phyloP scores from a whole-genome alignment of 2,888 invertebrate species.

The Thymelicus lineola region DNA sequence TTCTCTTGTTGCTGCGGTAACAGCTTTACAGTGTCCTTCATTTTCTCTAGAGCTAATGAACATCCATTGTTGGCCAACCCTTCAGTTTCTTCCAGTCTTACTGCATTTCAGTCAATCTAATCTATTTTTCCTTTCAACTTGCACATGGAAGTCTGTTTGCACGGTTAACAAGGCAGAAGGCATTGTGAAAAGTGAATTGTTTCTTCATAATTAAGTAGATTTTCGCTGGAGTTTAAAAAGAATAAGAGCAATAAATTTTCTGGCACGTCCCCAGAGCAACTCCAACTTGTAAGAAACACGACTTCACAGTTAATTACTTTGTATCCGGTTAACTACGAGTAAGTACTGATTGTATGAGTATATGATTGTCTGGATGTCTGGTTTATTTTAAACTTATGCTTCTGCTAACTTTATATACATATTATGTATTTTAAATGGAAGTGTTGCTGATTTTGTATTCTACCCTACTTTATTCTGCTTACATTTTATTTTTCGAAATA shows the following conservation, averaged over 20 bases:
- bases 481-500: no score
- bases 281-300: conserved; percentile 61
- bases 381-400: conserved; percentile 24
- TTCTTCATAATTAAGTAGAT: conserved; percentile 54
- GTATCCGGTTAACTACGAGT: conserved; percentile 70
- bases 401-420: no score
- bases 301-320: conserved; percentile 72
- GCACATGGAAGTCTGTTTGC: conserved; percentile 34
- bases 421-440: no score
- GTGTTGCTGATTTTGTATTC: no score
- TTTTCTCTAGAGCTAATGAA: conserved; percentile 34
- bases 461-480: no score
- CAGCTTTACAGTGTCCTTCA: conserved; percentile 22
- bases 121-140: conserved; percentile 32
- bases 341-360: conserved; percentile 62
- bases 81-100: conserved; percentile 19
- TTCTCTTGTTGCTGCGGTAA: conserved; percentile 11
- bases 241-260: conserved; percentile 63
- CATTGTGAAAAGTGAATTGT: conserved; percentile 37
- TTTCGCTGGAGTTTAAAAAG: conserved; percentile 48
- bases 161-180: conserved; percentile 35
- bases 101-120: conserved; percentile 37
- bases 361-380: conserved; percentile 52
- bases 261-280: conserved; percentile 51
- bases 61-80: conserved; percentile 36